These are phyloP conservation scores for Nematostella vectensis DNA, from an alignment of 92 coral and sea anemone genomes.

Conservation along the genomic window DNA sequence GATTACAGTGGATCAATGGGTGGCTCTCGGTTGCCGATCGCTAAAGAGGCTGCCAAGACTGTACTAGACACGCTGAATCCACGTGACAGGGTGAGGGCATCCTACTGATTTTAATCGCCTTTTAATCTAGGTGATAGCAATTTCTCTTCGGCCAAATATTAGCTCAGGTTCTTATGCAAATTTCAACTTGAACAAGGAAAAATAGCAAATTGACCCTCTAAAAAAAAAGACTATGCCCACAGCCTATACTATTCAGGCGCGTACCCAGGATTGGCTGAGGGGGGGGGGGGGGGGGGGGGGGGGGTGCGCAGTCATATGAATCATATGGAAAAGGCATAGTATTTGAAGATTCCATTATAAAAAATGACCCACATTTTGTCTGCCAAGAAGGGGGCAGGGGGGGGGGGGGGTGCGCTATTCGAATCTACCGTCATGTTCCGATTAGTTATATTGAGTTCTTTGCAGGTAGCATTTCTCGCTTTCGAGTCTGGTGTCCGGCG, in stretches of 20 bases:
- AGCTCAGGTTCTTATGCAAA: no score
- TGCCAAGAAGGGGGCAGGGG: background rate
- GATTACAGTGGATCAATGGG: constrained; percentile 20
- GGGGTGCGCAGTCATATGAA: no score
- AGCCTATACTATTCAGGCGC: no score
- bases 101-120: background rate
- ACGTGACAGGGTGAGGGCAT: constrained; percentile 15
- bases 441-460: no score
- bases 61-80: constrained; percentile 21
- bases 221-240: no score
- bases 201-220: no score
- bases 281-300: no score
- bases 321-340: background rate
- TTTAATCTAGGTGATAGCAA: background rate
- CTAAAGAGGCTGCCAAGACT: constrained; percentile 10
- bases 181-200: no score
- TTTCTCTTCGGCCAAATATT: no score
- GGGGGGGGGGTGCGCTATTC: background rate
- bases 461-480: background rate
- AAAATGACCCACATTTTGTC: background rate
- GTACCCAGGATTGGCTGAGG: no score
- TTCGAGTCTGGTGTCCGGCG: background rate
- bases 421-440: no score
- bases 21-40: background rate
- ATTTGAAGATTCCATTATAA: background rate